Evolutionary conservation across 1,140 invertebrate genomes (phyloP).

Genomic region (Dolichoris vasculosae): DNA sequence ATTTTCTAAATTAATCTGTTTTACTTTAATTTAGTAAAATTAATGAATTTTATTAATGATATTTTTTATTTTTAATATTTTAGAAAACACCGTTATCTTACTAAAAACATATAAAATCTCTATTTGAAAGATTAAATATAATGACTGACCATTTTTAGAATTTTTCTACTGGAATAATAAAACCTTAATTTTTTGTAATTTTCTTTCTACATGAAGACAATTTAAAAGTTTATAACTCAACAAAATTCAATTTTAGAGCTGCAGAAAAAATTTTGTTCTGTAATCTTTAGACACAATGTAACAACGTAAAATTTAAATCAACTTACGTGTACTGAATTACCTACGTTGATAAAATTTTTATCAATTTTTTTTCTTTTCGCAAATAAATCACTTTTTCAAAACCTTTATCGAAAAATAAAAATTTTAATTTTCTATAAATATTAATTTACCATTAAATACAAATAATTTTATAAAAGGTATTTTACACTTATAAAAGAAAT

Average conservation of each 20-base stretch:
- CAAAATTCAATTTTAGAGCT: slow-evolving; percentile 12
- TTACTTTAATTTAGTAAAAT: neutral
- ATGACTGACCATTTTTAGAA: neutral
- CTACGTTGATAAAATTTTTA: neutral
- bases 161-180: slow-evolving; percentile 4
- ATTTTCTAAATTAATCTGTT: neutral
- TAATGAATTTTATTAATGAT: neutral
- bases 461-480: too few relatives aligned
- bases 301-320: slow-evolving; percentile 19
- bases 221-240: slow-evolving; percentile 12
- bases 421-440: neutral
- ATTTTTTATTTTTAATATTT: neutral
- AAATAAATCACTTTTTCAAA: neutral
- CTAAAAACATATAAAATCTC: neutral
- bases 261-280: neutral
- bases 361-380: neutral
- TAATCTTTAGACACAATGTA: slow-evolving; percentile 1
- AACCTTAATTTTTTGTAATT: neutral
- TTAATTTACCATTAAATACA: too few relatives aligned
- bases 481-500: too few relatives aligned
- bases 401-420: neutral
- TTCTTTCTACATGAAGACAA: slow-evolving; percentile 12
- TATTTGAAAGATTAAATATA: neutral
- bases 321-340: slow-evolving; percentile 6
- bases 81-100: neutral